Evolutionary conservation across 2,888 invertebrate species (phyloP), one percentile per base, ranked within the genome.

Genomic region (Octonoba sinensis): DNA sequence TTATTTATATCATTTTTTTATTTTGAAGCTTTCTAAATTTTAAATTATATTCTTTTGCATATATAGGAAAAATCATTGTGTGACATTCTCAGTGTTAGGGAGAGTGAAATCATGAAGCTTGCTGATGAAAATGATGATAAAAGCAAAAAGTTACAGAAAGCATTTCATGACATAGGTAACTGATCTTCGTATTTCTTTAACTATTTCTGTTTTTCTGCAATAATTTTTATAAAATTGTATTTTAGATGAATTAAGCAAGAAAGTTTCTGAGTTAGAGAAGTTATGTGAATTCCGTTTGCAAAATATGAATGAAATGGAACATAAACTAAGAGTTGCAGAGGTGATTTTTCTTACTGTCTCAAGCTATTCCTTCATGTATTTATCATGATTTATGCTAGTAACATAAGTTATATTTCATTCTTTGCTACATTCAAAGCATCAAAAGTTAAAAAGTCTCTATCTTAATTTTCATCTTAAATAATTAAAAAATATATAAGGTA

Each of bases 91-190:
- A 18, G 44, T 44, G 11, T 18, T 46, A 22, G 36, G 16, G 8
- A 72, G 8, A 16, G n/a, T 4, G 54, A 78, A 51, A 44, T 66
- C 3, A 47, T 46, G n/a, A 66, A 46, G 0, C 59, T 72, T 72
- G 66, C 59, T 18, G 13, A 56, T 27, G 72, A 71, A 20, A 12
- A 71, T 46, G 65, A 71, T n/a, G 65, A 66, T 49, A 65, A 71
- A 49, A 71, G n/a, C 13, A 78, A 46, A 11, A 71, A 66, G 51
- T 16, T 27, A 18, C 24, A 20, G 24, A 18, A 13, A n/a, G 22
- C 60, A 22, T 15, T 49, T 12, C 18, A 71, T 44, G 78, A 78
- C 46, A 78, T 67, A 72, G 46, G 78, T 78, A 18, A 47, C 24
- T 20, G 20, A 51, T 49, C 18, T 46, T 36, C 36, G 36, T 22